A percentile compares a stretch with the other conserved stretches of the same genome.
Evolutionary conservation across 1,140 invertebrate species (phyloP).

Genomic region (Pogonomyrmex barbatus): DNA sequence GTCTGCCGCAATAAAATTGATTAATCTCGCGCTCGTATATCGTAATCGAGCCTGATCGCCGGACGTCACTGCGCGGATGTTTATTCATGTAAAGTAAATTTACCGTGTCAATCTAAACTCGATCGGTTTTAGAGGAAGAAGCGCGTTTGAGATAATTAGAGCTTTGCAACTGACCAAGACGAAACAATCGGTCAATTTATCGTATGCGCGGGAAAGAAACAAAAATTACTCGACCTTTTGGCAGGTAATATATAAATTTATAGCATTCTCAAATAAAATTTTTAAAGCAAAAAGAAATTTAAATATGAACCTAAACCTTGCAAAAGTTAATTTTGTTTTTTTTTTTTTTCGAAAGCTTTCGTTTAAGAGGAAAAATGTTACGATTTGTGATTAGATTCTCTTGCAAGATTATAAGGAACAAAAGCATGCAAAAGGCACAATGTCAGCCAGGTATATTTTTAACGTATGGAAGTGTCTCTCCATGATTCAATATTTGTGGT

Average conservation of each 20-base stretch:
- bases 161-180: not conserved
- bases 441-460: not conserved
- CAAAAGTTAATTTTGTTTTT: not conserved
- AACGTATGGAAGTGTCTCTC: constrained; percentile 8
- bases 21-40: constrained; percentile 36
- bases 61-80: constrained; percentile 21
- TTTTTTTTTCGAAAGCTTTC: not conserved
- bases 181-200: constrained; percentile 3
- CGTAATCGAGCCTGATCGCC: constrained; percentile 38
- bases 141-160: not conserved
- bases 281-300: not conserved
- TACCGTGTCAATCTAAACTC: constrained; percentile 16
- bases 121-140: not conserved
- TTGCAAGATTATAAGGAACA: not conserved
- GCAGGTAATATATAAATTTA: not conserved
- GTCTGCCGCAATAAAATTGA: constrained; percentile 49
- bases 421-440: constrained; percentile 20
- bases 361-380: not conserved
- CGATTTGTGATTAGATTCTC: not conserved
- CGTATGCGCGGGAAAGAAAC: not conserved
- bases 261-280: not conserved
- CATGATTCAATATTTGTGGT: constrained; percentile 45
- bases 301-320: not conserved
- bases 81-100: constrained; percentile 50
- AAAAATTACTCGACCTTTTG: not conserved